Conservation (phyloP, 2,888 invertebrate species). For the Onthophagus sagittarius region DNA sequence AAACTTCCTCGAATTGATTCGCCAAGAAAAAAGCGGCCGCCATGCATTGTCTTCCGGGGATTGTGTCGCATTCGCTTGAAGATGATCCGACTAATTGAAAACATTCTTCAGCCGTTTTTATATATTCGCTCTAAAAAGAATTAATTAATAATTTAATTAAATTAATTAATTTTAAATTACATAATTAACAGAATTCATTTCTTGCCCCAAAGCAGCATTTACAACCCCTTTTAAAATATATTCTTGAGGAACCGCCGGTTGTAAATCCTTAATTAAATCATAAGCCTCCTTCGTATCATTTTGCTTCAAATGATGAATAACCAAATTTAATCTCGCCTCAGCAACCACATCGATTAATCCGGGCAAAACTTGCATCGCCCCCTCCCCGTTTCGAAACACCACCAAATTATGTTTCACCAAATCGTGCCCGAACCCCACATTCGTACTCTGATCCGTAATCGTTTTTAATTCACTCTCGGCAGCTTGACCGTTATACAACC, state of each 20-base stretch:
- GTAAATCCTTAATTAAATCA: constrained; percentile 82
- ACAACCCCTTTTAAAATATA: constrained; percentile 96
- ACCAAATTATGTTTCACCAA: constrained; percentile 92
- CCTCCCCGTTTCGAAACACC: constrained; percentile 91
- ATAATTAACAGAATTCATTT: constrained; percentile 73
- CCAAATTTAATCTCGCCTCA: constrained; percentile 93
- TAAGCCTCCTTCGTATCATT: constrained; percentile 87
- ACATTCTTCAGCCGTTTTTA: constrained; percentile 94
- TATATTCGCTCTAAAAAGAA: constrained; percentile 73
- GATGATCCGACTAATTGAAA: constrained; percentile 96
- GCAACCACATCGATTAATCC: constrained; percentile 91
- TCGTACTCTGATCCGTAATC: constrained; percentile 68
- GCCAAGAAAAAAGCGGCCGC: constrained; percentile 94
- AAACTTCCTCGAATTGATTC: constrained; percentile 92
- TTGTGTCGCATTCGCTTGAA: constrained; percentile 95
- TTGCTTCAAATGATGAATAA: constrained; percentile 88
- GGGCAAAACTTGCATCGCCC: constrained; percentile 86
- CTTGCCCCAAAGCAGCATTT: constrained; percentile 89
- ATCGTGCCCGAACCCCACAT: constrained; percentile 81
- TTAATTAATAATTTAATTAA: neutral
- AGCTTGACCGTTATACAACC: constrained; percentile 88
- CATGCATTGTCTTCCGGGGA: constrained; percentile 97
- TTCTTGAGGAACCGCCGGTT: constrained; percentile 91
- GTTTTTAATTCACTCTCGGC: constrained; percentile 89
- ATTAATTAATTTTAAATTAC: neutral